Evolutionary conservation across 2,888 invertebrate genomes (phyloP).

Genomic region (Eristalis tenax): DNA sequence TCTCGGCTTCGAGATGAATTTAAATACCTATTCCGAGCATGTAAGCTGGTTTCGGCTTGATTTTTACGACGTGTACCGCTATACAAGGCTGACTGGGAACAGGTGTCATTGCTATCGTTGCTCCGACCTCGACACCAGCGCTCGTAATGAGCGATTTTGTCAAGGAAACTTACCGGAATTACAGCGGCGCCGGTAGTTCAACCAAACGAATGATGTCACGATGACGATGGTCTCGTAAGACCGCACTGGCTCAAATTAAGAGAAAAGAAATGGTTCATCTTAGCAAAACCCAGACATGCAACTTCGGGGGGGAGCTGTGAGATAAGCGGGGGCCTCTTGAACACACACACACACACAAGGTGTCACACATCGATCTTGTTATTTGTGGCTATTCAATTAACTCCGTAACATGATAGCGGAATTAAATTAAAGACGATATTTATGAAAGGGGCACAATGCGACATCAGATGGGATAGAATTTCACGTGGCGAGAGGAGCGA

Average conservation of each 20-base stretch:
- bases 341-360: no score
- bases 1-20: neutral
- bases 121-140: neutral
- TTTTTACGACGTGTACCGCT: constrained; percentile 13
- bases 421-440: constrained; percentile 38
- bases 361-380: constrained; percentile 41
- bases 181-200: neutral
- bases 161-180: neutral
- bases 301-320: no score
- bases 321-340: neutral
- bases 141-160: neutral
- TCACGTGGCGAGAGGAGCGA: neutral
- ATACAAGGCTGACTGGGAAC: neutral
- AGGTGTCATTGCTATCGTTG: neutral
- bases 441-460: constrained; percentile 25
- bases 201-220: neutral
- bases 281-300: no score
- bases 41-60: neutral
- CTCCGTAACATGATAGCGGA: constrained; percentile 27
- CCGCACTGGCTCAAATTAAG: neutral
- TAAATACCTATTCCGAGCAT: constrained; percentile 3
- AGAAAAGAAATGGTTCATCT: no score
- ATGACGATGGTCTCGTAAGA: neutral
- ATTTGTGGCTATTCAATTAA: constrained; percentile 50
- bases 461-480: neutral